Conservation (phyloP, 1,140 invertebrate genomes). For the Drosophila leontia region DNA sequence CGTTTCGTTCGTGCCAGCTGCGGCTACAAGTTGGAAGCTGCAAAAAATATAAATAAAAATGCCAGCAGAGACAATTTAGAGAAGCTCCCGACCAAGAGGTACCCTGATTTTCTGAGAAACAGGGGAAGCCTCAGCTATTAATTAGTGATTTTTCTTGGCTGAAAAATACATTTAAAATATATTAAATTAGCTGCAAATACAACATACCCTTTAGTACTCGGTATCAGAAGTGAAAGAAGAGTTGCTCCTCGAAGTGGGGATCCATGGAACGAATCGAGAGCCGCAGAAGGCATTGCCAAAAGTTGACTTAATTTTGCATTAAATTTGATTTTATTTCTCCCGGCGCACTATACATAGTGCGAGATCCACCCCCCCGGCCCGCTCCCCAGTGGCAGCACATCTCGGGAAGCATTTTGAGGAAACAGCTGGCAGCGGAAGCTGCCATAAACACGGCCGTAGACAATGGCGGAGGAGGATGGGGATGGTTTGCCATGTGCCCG, state of each 20-base stretch:
- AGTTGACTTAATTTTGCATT: conserved; percentile 80
- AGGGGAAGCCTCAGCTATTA: not conserved
- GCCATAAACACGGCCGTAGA: conserved; percentile 32
- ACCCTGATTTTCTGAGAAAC: not conserved
- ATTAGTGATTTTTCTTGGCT: not conserved
- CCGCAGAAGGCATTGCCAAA: conserved; percentile 43
- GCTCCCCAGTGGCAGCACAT: conserved; percentile 54
- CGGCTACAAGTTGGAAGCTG: conserved; percentile 71
- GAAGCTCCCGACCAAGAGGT: not conserved
- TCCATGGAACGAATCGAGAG: not conserved
- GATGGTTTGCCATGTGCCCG: not conserved
- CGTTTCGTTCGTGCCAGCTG: conserved; percentile 63
- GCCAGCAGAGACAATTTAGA: conserved; percentile 8
- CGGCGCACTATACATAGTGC: conserved; percentile 8
- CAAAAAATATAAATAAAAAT: conserved; percentile 35
- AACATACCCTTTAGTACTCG: not conserved
- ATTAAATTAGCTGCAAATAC: not conserved
- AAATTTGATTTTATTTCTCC: conserved; percentile 73
- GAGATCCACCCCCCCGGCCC: not conserved
- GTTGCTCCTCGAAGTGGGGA: too few species aligned
- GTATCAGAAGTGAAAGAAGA: conserved; percentile 1
- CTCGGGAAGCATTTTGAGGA: not conserved
- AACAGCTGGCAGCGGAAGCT: conserved; percentile 27
- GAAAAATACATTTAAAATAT: not conserved
- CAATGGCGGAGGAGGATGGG: conserved; percentile 1